A percentile compares a stretch with the other conserved stretches of the same genome.
Conservation (phyloP, 2,888 invertebrate species). For the Malthinus seriepunctatus region DNA sequence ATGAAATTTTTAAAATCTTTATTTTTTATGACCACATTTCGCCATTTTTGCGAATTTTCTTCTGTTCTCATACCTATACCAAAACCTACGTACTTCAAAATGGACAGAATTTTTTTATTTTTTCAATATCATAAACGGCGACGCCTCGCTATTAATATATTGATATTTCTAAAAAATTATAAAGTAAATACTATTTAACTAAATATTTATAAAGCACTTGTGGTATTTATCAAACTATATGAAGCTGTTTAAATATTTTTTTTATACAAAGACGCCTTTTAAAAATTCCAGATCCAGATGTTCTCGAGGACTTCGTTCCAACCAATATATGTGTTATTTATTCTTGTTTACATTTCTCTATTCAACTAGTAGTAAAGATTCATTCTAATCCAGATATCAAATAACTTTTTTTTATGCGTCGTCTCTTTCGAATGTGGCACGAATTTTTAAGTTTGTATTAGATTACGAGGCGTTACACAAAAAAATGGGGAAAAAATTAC, state of each 20-base stretch:
- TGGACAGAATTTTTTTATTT: no score
- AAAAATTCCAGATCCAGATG: conserved; percentile 22
- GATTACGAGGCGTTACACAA: no score
- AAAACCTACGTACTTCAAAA: no score
- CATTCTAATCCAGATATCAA: conserved; percentile 9
- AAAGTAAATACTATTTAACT: conserved; percentile 7
- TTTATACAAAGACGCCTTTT: conserved; percentile 23
- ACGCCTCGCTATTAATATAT: no score
- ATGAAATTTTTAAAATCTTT: no score
- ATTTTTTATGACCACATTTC: no score
- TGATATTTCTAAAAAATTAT: not conserved
- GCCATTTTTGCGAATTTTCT: no score
- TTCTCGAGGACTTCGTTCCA: conserved; percentile 10
- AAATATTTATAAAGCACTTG: conserved; percentile 30
- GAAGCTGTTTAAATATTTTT: conserved; percentile 28
- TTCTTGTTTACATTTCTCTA: conserved; percentile 9
- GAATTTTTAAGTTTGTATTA: not conserved
- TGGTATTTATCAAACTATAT: conserved; percentile 23
- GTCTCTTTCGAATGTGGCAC: not conserved
- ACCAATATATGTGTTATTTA: conserved; percentile 10
- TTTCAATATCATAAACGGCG: no score
- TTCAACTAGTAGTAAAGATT: conserved; percentile 1
- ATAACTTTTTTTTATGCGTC: conserved; percentile 3
- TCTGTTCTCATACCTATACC: no score
- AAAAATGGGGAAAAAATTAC: no score